Evolutionary conservation across 2,797 vertebrate genomes (phyloP), one percentile per base, ranked within the genome.

Genomic region (Cuniculus paca): DNA sequence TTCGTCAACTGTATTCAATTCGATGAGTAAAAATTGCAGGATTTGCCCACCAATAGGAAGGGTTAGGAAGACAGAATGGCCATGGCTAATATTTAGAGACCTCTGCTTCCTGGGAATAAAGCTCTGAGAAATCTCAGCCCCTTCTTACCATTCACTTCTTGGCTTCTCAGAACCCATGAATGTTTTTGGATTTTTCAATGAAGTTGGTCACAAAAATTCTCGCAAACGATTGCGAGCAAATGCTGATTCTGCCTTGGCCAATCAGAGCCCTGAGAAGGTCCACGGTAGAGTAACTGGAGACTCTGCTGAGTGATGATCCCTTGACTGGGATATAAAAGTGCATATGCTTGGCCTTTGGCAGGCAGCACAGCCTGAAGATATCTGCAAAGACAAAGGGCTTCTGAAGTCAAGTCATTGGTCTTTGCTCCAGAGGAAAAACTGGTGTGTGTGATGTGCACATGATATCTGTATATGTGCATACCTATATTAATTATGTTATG

Each of bases 181-280:
- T 68, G 12, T 89, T 96, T 95, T 78, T 50, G 42, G 31, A 11
- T 75, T 95, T 94, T 87, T 86, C 9, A 84, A 45, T 72, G 45
- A 92, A 22, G 54, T 36, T 56, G 13, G 58, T 45, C 52, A 70
- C 45, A 91, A 78, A 72, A 93, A n/a, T n/a, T 86, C 86, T 58
- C 42, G 39, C 34, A 72, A 82, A 94, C 90, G 45, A 31, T 31
- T 96, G 28, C 90, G 78, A 63, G 63, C 24, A 75, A 78, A 14
- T 8, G 3, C n/a, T 42, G 16, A 22, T 42, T 95, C 31, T 70
- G 14, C 24, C 56, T 36, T 79, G 83, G 61, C n/a, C 42, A 60
- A 9, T 72, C 39, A 72, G 48, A 26, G 16, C 24, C 20, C 86
- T 77, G 36, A 16, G 39, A 54, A 88, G 6, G 50, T 58, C 58